Percentiles rank a stretch among this genome's conserved stretches.
Conservation (phyloP, 2,113 vertebrate species). For the Ochotona princeps region DNA sequence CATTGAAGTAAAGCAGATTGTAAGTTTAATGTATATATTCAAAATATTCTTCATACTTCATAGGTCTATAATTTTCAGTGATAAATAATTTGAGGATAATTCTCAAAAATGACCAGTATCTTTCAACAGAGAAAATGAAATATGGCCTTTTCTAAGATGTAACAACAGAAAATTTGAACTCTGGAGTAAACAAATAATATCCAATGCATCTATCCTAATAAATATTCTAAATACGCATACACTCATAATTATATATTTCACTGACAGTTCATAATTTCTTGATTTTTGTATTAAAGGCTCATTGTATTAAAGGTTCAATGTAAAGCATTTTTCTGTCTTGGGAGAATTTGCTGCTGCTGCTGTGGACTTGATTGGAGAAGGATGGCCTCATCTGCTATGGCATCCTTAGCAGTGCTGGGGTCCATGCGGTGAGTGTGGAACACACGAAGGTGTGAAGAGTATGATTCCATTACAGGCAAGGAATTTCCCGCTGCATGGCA, state of each 20-base stretch:
- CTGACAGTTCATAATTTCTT: not conserved
- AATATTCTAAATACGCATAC: not conserved
- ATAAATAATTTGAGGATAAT: not conserved
- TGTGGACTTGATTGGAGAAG: not conserved
- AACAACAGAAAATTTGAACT: not conserved
- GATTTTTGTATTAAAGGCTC: not conserved
- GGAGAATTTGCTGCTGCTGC: not conserved
- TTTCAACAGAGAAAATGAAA: not conserved
- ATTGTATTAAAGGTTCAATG: not conserved
- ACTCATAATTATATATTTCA: not conserved
- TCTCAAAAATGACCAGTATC: constrained; percentile 8
- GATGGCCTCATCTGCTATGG: not conserved
- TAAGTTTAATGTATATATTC: not conserved
- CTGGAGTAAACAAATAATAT: not conserved
- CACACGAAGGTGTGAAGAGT: no score
- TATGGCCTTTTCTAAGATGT: not conserved
- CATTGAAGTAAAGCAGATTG: not conserved
- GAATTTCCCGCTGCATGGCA: no score
- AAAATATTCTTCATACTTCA: not conserved
- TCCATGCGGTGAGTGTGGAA: no score
- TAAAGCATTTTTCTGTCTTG: not conserved
- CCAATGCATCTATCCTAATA: not conserved
- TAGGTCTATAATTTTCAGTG: not conserved
- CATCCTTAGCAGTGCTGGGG: no score
- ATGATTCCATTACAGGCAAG: no score